These are phyloP conservation scores for Leucoptera coffeella DNA, from an alignment of 2,888 invertebrate genomes.

Conservation along the genomic window DNA sequence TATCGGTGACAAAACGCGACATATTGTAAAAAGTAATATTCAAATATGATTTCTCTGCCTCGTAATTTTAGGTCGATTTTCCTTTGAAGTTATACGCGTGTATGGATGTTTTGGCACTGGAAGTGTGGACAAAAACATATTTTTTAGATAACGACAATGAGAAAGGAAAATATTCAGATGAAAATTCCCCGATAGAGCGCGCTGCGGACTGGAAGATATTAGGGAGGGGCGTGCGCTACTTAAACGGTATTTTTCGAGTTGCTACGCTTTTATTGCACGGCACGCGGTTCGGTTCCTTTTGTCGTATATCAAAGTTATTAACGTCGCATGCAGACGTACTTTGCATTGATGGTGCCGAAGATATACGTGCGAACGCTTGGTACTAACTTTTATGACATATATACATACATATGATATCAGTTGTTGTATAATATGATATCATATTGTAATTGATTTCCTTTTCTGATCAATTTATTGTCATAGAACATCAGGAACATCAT, in stretches of 20 bases:
- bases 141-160: conserved; percentile 54
- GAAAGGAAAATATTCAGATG: conserved; percentile 53
- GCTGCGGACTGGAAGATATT: conserved; percentile 45
- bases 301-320: conserved; percentile 45
- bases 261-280: conserved; percentile 47
- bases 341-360: no score
- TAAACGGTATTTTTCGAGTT: conserved; percentile 50
- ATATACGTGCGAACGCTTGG: no score
- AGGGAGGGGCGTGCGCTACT: conserved; percentile 44
- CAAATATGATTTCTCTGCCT: conserved; percentile 8
- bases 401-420: no score
- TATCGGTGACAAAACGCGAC: conserved; percentile 17
- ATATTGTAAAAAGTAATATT: conserved; percentile 11
- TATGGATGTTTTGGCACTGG: no score
- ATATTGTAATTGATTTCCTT: no score
- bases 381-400: no score
- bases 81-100: conserved; percentile 16
- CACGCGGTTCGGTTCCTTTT: conserved; percentile 38
- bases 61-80: conserved; percentile 2
- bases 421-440: no score
- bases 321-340: no score
- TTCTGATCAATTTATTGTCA: no score
- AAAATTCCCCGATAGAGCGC: conserved; percentile 48
- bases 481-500: no score
- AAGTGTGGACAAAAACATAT: conserved; percentile 52